Evolutionary conservation across 1,140 invertebrate species (phyloP).

Genomic region (Notospermus geniculatus): DNA sequence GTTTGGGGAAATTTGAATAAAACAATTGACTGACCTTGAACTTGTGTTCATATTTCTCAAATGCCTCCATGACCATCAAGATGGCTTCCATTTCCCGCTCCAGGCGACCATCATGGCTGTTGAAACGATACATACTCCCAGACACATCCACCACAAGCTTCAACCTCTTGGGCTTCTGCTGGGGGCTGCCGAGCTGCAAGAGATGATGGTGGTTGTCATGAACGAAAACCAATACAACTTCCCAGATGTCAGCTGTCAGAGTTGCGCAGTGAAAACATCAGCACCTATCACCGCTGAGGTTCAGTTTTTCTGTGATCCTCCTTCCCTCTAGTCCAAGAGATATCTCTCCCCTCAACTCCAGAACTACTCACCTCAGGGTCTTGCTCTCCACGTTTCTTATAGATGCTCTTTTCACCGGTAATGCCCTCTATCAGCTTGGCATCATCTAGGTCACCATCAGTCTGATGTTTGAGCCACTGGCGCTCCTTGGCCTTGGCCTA

Average conservation of each 20-base stretch:
- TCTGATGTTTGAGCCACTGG: slow-evolving; percentile 76
- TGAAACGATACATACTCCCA: slow-evolving; percentile 95
- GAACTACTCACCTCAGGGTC: slow-evolving; percentile 56
- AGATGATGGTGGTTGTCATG: no score
- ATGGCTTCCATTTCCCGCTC: slow-evolving; percentile 89
- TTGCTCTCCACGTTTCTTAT: slow-evolving; percentile 75
- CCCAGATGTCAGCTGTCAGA: no score
- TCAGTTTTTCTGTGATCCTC: no score
- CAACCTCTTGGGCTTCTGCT: slow-evolving; percentile 83
- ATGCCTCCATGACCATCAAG: slow-evolving; percentile 90
- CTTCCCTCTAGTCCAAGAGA: no score
- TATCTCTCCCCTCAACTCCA: no score
- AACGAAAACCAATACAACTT: no score
- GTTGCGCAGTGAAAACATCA: no score
- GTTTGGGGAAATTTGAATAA: no score
- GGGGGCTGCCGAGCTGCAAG: slow-evolving; percentile 69
- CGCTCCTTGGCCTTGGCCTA: slow-evolving; percentile 92
- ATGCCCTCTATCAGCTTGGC: slow-evolving; percentile 90
- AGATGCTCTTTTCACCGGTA: slow-evolving; percentile 89
- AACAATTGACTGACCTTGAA: no score
- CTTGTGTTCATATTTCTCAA: slow-evolving; percentile 84
- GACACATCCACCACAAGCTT: slow-evolving; percentile 83
- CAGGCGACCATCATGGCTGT: slow-evolving; percentile 87
- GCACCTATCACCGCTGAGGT: no score
- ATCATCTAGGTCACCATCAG: slow-evolving; percentile 92